Evolutionary conservation across 2,888 invertebrate species (phyloP).

Genomic region (Orthosia gothica): DNA sequence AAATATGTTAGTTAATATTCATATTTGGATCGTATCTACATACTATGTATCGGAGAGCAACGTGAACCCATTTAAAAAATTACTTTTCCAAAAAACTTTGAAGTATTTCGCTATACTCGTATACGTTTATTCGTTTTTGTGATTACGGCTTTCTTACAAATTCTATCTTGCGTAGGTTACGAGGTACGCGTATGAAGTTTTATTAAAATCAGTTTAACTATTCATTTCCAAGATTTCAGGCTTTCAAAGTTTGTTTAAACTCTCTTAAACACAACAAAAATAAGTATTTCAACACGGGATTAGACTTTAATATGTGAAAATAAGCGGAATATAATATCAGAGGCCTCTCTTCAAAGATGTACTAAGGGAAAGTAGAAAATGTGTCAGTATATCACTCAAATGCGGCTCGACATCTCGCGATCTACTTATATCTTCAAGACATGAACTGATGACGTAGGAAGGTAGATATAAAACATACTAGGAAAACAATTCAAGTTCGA

Average conservation of each 20-base stretch:
- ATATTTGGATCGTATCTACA: not conserved
- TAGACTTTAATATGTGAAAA: not conserved
- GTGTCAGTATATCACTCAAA: slow-evolving; percentile 36
- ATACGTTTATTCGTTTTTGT: not conserved
- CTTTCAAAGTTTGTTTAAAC: not conserved
- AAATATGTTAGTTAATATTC: slow-evolving; percentile 24
- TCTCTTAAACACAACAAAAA: not conserved
- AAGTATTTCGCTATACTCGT: not conserved
- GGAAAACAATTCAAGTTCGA: not conserved
- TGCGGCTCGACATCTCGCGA: not conserved
- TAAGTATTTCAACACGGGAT: not conserved
- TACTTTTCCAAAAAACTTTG: not conserved
- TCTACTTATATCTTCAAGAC: slow-evolving; percentile 13
- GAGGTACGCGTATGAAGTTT: not conserved
- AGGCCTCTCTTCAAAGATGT: slow-evolving; percentile 13
- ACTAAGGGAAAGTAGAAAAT: slow-evolving; percentile 30
- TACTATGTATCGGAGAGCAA: not conserved
- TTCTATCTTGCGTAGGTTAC: not conserved
- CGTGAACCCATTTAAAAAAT: not conserved
- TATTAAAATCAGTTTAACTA: not conserved
- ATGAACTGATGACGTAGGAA: not conserved
- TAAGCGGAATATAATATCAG: slow-evolving; percentile 18
- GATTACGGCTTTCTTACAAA: not conserved
- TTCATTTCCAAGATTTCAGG: not conserved
- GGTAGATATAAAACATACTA: not conserved